Percentiles rank a stretch among this genome's conserved stretches.
Conservation (phyloP, 1,140 invertebrate genomes). For the Tetragonula clypearis region DNA sequence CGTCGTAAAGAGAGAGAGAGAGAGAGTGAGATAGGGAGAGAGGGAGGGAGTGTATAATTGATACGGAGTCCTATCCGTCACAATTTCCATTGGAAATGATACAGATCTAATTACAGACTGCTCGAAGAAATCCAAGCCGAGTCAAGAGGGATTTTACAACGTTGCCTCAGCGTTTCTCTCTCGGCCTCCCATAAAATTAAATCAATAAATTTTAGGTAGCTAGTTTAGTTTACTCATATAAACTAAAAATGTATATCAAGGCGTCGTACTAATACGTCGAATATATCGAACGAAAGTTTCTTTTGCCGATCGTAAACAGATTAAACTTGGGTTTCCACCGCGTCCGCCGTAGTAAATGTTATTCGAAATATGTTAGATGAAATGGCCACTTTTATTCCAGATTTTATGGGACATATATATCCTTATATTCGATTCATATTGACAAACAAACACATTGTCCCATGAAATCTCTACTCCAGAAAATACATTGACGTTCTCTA, state of each 20-base stretch:
- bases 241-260: background rate
- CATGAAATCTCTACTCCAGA: background rate
- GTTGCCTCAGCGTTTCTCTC: constrained; percentile 33
- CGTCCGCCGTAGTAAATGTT: background rate
- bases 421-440: background rate
- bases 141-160: constrained; percentile 11
- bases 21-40: too few relatives aligned
- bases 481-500: background rate
- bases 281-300: background rate
- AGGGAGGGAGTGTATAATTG: constrained; percentile 22
- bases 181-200: constrained; percentile 29
- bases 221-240: background rate
- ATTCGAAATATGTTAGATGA: background rate
- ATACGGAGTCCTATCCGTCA: constrained; percentile 12
- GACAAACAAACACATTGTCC: background rate
- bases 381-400: background rate
- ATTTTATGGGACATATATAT: background rate
- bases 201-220: background rate
- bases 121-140: constrained; percentile 19
- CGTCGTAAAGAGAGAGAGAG: constrained; percentile 10
- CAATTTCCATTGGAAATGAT: constrained; percentile 36
- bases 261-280: background rate
- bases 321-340: background rate
- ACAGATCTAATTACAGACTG: constrained; percentile 51
- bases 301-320: background rate